Percentiles rank a stretch among this genome's conserved stretches.
phyloP scores from a whole-genome alignment of 92 coral and sea anemone genomes.

The Epizoanthus ramosus region DNA sequence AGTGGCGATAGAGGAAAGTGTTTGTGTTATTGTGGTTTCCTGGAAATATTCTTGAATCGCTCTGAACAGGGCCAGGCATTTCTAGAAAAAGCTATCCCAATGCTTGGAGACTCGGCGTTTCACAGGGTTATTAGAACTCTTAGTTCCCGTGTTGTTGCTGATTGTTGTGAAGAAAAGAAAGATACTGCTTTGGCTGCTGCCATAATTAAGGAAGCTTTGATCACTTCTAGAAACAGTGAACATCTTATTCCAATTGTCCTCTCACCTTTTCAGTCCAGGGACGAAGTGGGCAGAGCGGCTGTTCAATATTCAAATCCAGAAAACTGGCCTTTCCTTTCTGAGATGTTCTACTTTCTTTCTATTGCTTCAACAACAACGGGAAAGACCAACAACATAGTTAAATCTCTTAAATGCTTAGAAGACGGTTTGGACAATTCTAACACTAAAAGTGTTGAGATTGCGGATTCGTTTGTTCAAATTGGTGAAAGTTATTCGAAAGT shows the following conservation, averaged over 20 bases:
- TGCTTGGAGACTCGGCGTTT: background rate
- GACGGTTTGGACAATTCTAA: background rate
- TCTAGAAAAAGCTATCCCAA: background rate
- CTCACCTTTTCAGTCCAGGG: background rate
- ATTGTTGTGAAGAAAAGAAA: background rate
- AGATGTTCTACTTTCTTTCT: background rate
- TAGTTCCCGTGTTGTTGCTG: background rate
- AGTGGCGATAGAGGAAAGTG: background rate
- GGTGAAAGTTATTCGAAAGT: constrained; percentile 3
- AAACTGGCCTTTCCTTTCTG: background rate
- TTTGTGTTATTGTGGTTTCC: background rate
- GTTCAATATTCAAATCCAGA: background rate
- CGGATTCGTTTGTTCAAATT: background rate
- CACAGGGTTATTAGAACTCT: background rate
- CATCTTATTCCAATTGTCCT: background rate
- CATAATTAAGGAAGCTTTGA: background rate
- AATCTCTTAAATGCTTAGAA: background rate
- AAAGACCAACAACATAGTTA: background rate
- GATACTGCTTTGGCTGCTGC: background rate
- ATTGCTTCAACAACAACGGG: background rate
- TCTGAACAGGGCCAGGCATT: background rate
- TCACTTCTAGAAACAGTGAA: no score
- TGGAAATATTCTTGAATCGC: background rate
- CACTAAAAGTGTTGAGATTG: background rate
- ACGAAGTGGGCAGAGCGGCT: background rate